Evolutionary conservation across 2,888 invertebrate genomes (phyloP), one percentile per base, ranked within the genome.

Genomic region (Branchellion lobata): DNA sequence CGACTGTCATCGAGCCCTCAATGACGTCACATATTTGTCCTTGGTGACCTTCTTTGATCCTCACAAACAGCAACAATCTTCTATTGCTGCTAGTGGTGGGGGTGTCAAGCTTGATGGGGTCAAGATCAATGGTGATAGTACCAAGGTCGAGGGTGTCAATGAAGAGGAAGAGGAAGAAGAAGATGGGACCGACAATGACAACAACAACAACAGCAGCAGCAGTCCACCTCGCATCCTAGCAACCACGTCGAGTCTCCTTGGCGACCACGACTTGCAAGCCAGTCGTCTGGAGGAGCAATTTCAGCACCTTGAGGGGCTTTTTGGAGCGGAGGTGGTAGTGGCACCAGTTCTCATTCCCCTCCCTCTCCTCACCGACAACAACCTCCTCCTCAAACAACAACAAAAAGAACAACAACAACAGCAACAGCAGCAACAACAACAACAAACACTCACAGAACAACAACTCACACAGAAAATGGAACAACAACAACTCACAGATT

Each of bases 341-440:
- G 77, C 77, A 14, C 77, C 77, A 0, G 77, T 29, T 53, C 77
- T 77, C 65, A 57, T 77, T 21, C 77, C 77, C 21, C 29, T 61
- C 33, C n/a, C 34, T 33, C 61, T 29, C 3, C 34, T 65, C n/a
- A 57, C 57, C 8, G 73, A 73, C 40, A 27, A 69, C 34, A 34
- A 31, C 33, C 33, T 31, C 27, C 31, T 33, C 2, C 31, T 57
- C 3, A 57, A 57, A n/a, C 61, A 57, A n/a, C 61, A 57, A 57
- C 61, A 57, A 57, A 18, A 18, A n/a, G n/a, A 3, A 5, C 21
- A 47, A 47, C 47, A 14, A 47, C 47, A 47, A 47, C 8, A 18
- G 18, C 8, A 8, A 14, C 11, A 47, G 47, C 47, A 47, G 11
- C 47, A 47, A 47, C n/a, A n/a, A n/a, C n/a, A n/a, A n/a, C n/a